These are phyloP conservation scores for Drosophila parvula DNA, from an alignment of 1,140 invertebrate species.

Conservation along the genomic window DNA sequence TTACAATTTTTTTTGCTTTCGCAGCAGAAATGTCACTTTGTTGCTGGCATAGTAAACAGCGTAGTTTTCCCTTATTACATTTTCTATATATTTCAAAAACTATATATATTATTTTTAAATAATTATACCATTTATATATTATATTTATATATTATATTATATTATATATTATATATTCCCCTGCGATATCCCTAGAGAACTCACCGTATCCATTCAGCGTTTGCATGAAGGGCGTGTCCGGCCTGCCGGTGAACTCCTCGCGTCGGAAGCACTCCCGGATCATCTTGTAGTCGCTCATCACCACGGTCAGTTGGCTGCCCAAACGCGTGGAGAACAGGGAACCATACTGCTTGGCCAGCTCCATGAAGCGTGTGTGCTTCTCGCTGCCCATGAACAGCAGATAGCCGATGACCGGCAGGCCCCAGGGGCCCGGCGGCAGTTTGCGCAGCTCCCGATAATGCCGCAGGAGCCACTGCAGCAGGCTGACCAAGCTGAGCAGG, in stretches of 20 bases:
- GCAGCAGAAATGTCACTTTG: slow-evolving; percentile 12
- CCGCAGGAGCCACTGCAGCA: slow-evolving; percentile 85
- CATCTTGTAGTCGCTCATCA: slow-evolving; percentile 92
- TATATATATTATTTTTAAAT: neutral
- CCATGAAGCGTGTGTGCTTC: slow-evolving; percentile 90
- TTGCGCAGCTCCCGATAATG: slow-evolving; percentile 85
- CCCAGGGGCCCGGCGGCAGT: slow-evolving; percentile 94
- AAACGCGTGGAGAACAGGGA: slow-evolving; percentile 90
- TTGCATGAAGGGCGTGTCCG: slow-evolving; percentile 92
- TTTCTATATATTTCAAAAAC: neutral
- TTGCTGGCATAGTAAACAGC: slow-evolving; percentile 19
- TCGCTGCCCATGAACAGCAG: slow-evolving; percentile 91
- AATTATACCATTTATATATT: too few relatives aligned
- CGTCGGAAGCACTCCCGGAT: slow-evolving; percentile 93
- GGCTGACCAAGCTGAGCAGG: slow-evolving; percentile 84
- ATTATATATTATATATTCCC: too few relatives aligned
- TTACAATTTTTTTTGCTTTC: slow-evolving; percentile 37
- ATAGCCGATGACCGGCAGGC: slow-evolving; percentile 92
- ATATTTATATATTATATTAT: too few relatives aligned
- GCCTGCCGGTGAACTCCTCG: slow-evolving; percentile 94
- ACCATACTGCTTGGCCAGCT: slow-evolving; percentile 91
- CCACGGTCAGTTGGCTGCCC: slow-evolving; percentile 92
- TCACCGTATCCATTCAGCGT: slow-evolving; percentile 96
- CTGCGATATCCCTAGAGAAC: too few relatives aligned
- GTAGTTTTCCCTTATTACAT: slow-evolving; percentile 11